A percentile compares a stretch with the other conserved stretches of the same genome.
These are phyloP conservation scores for Sebastes vulpes DNA, from an alignment of 2,797 vertebrate species.

Conservation along the genomic window DNA sequence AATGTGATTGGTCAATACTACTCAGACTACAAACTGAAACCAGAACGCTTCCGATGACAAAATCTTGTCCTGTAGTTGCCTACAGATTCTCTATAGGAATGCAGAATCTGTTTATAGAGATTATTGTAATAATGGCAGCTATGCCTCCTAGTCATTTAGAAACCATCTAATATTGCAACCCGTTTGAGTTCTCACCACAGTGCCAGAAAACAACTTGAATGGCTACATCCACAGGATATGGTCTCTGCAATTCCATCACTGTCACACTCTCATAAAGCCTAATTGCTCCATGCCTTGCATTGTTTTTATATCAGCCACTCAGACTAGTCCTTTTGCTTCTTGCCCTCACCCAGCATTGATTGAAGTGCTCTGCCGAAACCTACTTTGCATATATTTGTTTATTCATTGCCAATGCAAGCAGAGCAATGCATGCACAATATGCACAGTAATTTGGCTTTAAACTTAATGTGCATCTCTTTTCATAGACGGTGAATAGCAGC, in stretches of 20 bases:
- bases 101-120: neutral
- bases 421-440: constrained; percentile 19
- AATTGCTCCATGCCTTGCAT: constrained; percentile 42
- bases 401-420: constrained; percentile 31
- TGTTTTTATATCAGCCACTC: constrained; percentile 42
- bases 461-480: constrained; percentile 20
- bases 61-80: neutral
- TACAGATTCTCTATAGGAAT: neutral
- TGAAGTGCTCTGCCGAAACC: constrained; percentile 32
- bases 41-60: neutral
- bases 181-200: neutral
- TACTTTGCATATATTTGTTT: constrained; percentile 50
- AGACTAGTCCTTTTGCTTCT: constrained; percentile 14
- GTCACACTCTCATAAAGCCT: constrained; percentile 42
- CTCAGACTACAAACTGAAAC: neutral
- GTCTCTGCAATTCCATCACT: constrained; percentile 30
- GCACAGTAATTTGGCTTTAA: constrained; percentile 23
- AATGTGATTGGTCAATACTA: too few species aligned
- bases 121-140: neutral
- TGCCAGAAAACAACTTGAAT: constrained; percentile 14
- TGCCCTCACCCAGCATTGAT: constrained; percentile 18
- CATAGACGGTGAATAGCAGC: constrained; percentile 10
- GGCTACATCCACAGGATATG: constrained; percentile 18
- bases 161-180: neutral
- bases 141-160: neutral